A percentile compares a stretch with the other conserved stretches of the same genome.
These are phyloP conservation scores for Pterocles gutturalis DNA, from an alignment of 2,113 vertebrate genomes.

Conservation along the genomic window DNA sequence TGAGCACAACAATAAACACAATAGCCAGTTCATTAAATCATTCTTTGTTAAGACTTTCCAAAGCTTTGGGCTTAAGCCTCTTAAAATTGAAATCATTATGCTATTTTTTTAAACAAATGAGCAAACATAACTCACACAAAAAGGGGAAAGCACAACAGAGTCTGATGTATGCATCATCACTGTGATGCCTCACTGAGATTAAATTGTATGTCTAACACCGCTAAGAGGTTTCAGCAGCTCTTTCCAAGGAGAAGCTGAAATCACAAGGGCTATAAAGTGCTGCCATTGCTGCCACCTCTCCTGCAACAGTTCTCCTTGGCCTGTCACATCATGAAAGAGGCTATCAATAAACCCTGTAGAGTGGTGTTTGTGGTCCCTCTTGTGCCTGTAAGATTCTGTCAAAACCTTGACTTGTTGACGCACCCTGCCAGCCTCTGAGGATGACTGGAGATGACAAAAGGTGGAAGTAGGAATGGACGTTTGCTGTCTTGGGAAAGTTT, in stretches of 20 bases:
- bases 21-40: slow-evolving; percentile 70
- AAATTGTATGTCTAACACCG: slow-evolving; percentile 6
- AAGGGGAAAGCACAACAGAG: slow-evolving; percentile 47
- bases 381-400: slow-evolving; percentile 35
- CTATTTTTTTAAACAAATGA: slow-evolving; percentile 65
- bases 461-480: slow-evolving; percentile 16
- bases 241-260: slow-evolving; percentile 49
- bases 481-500: slow-evolving; percentile 42
- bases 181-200: slow-evolving; percentile 51
- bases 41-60: slow-evolving; percentile 67
- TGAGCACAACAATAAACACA: slow-evolving; percentile 70
- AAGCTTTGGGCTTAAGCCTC: slow-evolving; percentile 67
- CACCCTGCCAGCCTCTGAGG: slow-evolving; percentile 25
- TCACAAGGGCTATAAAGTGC: slow-evolving; percentile 42
- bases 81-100: slow-evolving; percentile 67
- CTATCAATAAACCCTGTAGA: slow-evolving; percentile 64
- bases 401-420: slow-evolving; percentile 60
- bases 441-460: slow-evolving; percentile 53
- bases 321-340: slow-evolving; percentile 46
- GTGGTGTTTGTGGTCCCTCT: slow-evolving; percentile 30
- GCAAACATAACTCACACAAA: slow-evolving; percentile 60
- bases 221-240: slow-evolving; percentile 43
- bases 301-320: slow-evolving; percentile 23
- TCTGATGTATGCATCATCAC: slow-evolving; percentile 55
- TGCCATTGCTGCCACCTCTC: slow-evolving; percentile 47